Evolutionary conservation across 2,113 vertebrate genomes (phyloP).

Genomic region (Forbesichthys agassizii): DNA sequence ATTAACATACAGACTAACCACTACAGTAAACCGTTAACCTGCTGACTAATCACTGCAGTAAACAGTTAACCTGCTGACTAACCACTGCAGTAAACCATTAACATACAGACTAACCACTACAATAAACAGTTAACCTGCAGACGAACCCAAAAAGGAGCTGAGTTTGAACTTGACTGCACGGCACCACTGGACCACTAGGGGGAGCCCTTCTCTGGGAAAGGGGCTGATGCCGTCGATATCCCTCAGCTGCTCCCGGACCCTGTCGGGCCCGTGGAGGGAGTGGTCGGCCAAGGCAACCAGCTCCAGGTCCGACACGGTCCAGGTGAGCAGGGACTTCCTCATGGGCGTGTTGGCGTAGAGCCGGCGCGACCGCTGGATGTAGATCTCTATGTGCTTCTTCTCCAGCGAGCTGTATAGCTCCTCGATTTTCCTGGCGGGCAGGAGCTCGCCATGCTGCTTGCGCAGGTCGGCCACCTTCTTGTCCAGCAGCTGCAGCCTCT

Average conservation of each 20-base stretch:
- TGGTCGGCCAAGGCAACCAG: conserved; percentile 85
- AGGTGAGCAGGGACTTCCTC: conserved; percentile 92
- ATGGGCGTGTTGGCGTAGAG: conserved; percentile 96
- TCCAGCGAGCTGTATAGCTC: conserved; percentile 95
- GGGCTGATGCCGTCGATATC: conserved; percentile 87
- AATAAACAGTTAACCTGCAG: neutral
- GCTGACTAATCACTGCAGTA: conserved; percentile 60
- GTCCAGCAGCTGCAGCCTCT: conserved; percentile 90
- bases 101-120: neutral
- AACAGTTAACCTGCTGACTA: too few species aligned
- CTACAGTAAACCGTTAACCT: neutral
- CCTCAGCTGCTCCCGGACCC: conserved; percentile 85
- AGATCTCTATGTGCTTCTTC: conserved; percentile 97
- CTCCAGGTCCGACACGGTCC: conserved; percentile 88
- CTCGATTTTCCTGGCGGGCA: conserved; percentile 96
- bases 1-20: neutral
- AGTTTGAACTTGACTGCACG: conserved; percentile 88
- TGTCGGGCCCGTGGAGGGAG: conserved; percentile 85
- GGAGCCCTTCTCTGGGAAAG: conserved; percentile 87
- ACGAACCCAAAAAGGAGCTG: conserved; percentile 87
- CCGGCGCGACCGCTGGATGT: conserved; percentile 94
- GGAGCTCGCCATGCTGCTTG: conserved; percentile 93
- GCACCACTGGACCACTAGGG: conserved; percentile 92
- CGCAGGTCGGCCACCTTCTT: conserved; percentile 92
- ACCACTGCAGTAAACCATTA: too few species aligned